Evolutionary conservation across 2,888 invertebrate genomes (phyloP).

Genomic region (Napeogenes inachia): DNA sequence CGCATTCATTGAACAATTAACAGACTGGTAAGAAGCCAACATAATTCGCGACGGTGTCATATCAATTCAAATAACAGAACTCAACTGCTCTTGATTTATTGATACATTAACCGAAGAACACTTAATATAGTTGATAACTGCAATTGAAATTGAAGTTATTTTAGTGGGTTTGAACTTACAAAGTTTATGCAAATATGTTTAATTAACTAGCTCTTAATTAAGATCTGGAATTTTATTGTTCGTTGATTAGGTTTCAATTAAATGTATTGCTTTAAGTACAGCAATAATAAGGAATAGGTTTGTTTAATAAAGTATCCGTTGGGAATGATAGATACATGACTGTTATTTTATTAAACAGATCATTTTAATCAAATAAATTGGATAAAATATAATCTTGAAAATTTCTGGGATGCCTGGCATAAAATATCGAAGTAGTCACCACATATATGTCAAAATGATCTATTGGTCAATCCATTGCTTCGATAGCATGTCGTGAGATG

Average conservation of each 20-base stretch:
- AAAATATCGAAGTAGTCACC: slow-evolving; percentile 1
- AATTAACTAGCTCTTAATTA: too few relatives aligned
- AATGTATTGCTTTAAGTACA: too few relatives aligned
- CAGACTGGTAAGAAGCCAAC: not conserved
- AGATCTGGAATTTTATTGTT: too few relatives aligned
- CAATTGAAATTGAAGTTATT: not conserved
- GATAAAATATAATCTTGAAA: not conserved
- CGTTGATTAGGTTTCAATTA: too few relatives aligned
- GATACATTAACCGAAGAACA: slow-evolving; percentile 5
- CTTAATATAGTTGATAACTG: not conserved
- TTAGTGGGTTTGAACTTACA: not conserved
- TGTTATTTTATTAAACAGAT: not conserved
- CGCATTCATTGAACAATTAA: slow-evolving; percentile 5
- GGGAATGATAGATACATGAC: too few relatives aligned
- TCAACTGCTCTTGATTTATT: slow-evolving; percentile 6
- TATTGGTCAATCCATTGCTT: not conserved
- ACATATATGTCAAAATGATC: slow-evolving; percentile 1
- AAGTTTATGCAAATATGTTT: too few relatives aligned
- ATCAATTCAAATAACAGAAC: slow-evolving; percentile 7
- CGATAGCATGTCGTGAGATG: slow-evolving; percentile 4
- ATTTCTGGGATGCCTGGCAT: too few relatives aligned
- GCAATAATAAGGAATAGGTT: too few relatives aligned
- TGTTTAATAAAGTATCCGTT: too few relatives aligned
- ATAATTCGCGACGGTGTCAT: slow-evolving; percentile 1
- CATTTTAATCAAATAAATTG: not conserved